Conservation (phyloP, 1,140 invertebrate genomes). For the Ceratitis capitata region DNA sequence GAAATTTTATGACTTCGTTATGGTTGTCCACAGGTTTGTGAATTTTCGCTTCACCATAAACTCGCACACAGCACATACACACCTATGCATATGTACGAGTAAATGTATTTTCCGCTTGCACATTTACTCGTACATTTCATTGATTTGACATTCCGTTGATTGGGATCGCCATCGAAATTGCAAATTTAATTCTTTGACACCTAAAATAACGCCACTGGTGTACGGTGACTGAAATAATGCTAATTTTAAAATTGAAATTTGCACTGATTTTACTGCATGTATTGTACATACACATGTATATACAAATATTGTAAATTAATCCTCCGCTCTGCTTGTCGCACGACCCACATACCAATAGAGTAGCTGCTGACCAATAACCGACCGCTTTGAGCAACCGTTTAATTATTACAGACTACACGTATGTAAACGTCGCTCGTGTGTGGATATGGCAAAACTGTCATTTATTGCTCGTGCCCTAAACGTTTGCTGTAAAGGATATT, state of each 20-base stretch:
- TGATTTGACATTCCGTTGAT: not conserved
- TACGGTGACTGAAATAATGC: not conserved
- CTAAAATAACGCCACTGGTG: not conserved
- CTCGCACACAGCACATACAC: too few species aligned
- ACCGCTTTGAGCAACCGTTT: not conserved
- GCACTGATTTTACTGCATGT: too few species aligned
- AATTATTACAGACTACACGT: not conserved
- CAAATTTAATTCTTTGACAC: not conserved
- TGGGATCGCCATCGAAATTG: not conserved
- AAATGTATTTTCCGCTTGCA: not conserved
- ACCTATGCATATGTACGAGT: not conserved
- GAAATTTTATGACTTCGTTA: conserved; percentile 55
- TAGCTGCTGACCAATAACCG: not conserved
- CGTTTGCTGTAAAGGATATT: not conserved
- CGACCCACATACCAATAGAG: not conserved
- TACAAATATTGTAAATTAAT: too few species aligned
- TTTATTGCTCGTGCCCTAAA: not conserved
- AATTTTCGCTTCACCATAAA: not conserved
- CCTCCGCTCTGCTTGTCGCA: not conserved
- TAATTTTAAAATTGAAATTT: not conserved
- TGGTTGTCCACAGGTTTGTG: not conserved
- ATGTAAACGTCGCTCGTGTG: not conserved
- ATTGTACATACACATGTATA: too few species aligned
- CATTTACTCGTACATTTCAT: too few species aligned
- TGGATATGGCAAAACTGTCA: not conserved